phyloP scores from a whole-genome alignment of 2,888 invertebrate species.

The Cosmorhoe ocellata region DNA sequence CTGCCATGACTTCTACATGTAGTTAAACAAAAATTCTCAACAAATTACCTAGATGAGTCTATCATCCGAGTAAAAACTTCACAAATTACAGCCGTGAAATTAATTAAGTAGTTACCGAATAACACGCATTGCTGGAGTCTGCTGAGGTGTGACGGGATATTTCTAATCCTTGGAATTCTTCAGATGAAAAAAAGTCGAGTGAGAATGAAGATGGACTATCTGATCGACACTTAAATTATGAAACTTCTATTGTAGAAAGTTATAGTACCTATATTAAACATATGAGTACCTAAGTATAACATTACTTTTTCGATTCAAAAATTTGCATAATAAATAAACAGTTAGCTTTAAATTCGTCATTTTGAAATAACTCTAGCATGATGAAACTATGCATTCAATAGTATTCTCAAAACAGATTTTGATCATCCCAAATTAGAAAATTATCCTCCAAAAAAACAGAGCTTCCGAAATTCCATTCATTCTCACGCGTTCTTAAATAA shows the following conservation, averaged over 20 bases:
- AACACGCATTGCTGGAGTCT: conserved; percentile 49
- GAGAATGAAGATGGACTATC: no score
- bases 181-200: neutral
- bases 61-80: conserved; percentile 10
- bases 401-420: no score
- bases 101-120: conserved; percentile 50
- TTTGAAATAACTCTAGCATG: no score
- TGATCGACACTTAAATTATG: no score
- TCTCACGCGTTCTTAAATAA: conserved; percentile 37
- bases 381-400: no score
- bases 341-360: no score
- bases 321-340: no score
- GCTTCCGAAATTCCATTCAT: conserved; percentile 39
- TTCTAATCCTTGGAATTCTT: conserved; percentile 44
- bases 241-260: no score
- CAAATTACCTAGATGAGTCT: conserved; percentile 38
- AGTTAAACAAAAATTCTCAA: conserved; percentile 37
- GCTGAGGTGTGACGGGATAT: conserved; percentile 54
- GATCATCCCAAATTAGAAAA: conserved; percentile 28
- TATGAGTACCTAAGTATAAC: no score
- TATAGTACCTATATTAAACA: no score
- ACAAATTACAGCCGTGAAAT: conserved; percentile 53
- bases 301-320: no score
- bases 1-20: no score
- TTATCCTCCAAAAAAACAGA: conserved; percentile 25